phyloP scores from a whole-genome alignment of 2,888 invertebrate species.

The Poecilus cupreus region DNA sequence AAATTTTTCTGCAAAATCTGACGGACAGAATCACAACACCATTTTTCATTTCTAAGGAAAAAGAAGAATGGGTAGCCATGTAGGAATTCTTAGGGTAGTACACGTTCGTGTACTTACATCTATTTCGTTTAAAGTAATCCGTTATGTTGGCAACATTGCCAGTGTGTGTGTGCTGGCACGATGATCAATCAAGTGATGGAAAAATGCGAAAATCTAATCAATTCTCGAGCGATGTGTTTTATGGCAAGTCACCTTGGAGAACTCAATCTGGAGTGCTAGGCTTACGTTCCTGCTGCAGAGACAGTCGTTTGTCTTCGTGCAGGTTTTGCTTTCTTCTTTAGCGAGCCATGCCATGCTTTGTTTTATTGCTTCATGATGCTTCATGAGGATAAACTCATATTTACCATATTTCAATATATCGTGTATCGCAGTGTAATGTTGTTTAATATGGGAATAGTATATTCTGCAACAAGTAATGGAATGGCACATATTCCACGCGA shows the following conservation, averaged over 20 bases:
- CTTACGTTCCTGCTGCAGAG: background rate
- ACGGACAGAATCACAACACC: background rate
- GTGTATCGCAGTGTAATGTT: too few species aligned
- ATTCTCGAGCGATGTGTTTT: conserved; percentile 48
- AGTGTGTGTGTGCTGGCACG: conserved; percentile 20
- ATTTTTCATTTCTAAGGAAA: conserved; percentile 2
- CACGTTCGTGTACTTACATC: conserved; percentile 21
- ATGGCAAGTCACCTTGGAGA: conserved; percentile 52
- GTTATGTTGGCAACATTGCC: conserved; percentile 36
- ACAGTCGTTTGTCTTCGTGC: conserved; percentile 24
- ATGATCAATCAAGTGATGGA: conserved; percentile 57
- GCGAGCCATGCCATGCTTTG: background rate
- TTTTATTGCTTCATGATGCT: conserved; percentile 3
- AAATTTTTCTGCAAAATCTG: background rate
- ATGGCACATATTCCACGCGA: too few species aligned
- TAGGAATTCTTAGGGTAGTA: background rate
- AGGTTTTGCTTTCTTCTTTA: conserved; percentile 14
- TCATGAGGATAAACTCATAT: conserved; percentile 10
- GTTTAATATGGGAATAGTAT: too few species aligned
- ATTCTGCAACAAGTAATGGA: too few species aligned
- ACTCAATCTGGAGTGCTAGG: conserved; percentile 47
- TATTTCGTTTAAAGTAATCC: conserved; percentile 48
- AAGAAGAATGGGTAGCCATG: background rate
- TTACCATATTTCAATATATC: too few species aligned
- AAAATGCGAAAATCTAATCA: conserved; percentile 60